These are phyloP conservation scores for Synanthedon vespiformis DNA, from an alignment of 2,888 invertebrate genomes.

Conservation along the genomic window DNA sequence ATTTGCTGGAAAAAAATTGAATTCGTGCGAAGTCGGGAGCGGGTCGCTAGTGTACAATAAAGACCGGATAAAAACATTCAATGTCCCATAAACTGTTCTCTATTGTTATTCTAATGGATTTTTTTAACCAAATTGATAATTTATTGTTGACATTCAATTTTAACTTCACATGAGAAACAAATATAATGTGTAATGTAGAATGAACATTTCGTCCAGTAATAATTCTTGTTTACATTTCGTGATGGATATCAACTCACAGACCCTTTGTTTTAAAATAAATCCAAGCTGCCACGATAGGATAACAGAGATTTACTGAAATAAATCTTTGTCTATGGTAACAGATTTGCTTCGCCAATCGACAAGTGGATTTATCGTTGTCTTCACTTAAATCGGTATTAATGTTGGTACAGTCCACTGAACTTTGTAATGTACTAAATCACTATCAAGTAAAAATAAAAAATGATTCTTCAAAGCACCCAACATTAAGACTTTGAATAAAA, in stretches of 20 bases:
- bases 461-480: too few species aligned
- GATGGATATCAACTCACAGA: slow-evolving; percentile 1
- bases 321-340: slow-evolving; percentile 20
- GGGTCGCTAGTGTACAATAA: too few species aligned
- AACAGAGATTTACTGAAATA: slow-evolving; percentile 14
- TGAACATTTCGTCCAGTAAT: slow-evolving; percentile 1
- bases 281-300: slow-evolving; percentile 6
- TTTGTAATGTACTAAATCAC: background rate
- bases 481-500: too few species aligned
- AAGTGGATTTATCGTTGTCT: slow-evolving; percentile 20
- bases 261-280: slow-evolving; percentile 8
- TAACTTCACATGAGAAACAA: too few species aligned
- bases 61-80: too few species aligned
- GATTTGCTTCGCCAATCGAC: slow-evolving; percentile 21
- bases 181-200: background rate
- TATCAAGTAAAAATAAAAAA: background rate
- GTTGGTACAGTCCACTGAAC: background rate
- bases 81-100: too few species aligned
- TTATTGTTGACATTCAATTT: too few species aligned
- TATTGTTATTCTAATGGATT: too few species aligned
- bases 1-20: too few species aligned
- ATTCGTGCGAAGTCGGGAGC: too few species aligned
- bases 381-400: slow-evolving; percentile 1
- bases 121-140: too few species aligned
- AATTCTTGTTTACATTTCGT: slow-evolving; percentile 6